phyloP scores from a whole-genome alignment of 2,888 invertebrate species.

The Magallana nippona region DNA sequence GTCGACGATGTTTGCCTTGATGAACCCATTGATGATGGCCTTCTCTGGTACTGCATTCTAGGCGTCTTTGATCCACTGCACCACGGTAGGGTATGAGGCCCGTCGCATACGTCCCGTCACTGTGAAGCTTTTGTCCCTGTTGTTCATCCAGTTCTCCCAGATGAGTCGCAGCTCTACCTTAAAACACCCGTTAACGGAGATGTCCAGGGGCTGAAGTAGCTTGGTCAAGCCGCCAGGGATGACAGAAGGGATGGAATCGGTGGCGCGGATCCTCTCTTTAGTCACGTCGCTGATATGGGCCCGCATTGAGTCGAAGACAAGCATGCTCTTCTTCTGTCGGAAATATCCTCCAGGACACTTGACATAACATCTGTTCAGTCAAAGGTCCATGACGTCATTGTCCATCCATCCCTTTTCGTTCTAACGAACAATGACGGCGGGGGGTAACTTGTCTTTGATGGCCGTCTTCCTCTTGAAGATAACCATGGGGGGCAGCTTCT shows the following conservation, averaged over 20 bases:
- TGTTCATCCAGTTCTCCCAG: conserved; percentile 52
- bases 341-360: conserved; percentile 46
- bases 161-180: too few species aligned
- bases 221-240: conserved; percentile 51
- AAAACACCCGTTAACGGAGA: conserved; percentile 40
- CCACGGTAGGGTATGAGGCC: conserved; percentile 13
- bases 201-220: conserved; percentile 52
- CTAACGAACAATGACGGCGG: conserved; percentile 42
- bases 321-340: conserved; percentile 32
- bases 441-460: conserved; percentile 45
- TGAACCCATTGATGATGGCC: conserved; percentile 21
- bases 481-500: conserved; percentile 43
- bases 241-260: conserved; percentile 41
- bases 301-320: conserved; percentile 50
- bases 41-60: conserved; percentile 8
- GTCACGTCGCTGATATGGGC: conserved; percentile 45
- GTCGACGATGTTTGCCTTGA: conserved; percentile 31
- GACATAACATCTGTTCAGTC: conserved; percentile 1
- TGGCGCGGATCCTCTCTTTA: conserved; percentile 37
- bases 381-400: conserved; percentile 34
- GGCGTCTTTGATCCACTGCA: conserved; percentile 27
- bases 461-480: conserved; percentile 42
- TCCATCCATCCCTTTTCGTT: conserved; percentile 53
- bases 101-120: conserved; percentile 28
- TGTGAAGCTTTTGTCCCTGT: conserved; percentile 37